phyloP scores from a whole-genome alignment of 2,888 invertebrate species.

The Heteromurus nitidus region DNA sequence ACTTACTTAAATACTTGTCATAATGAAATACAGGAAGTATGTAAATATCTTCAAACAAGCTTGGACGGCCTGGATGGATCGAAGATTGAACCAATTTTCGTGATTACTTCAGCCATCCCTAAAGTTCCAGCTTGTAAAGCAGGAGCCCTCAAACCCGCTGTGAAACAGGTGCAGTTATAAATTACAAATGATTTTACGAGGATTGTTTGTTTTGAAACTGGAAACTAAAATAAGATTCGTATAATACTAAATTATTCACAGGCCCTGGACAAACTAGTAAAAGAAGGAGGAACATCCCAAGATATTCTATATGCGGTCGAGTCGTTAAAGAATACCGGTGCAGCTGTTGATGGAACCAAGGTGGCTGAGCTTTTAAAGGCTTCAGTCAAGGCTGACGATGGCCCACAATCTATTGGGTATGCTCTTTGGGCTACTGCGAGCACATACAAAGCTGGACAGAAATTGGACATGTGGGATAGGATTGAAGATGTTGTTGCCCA shows the following conservation, averaged over 20 bases:
- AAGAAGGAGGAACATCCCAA: conserved; percentile 68
- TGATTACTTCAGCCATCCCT: conserved; percentile 61
- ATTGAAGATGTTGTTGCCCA: conserved; percentile 95
- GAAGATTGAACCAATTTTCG: conserved; percentile 68
- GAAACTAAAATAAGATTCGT: background rate
- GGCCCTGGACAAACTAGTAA: conserved; percentile 68
- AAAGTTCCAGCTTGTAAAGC: conserved; percentile 68
- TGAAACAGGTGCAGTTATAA: conserved; percentile 64
- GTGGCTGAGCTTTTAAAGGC: conserved; percentile 69
- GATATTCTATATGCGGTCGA: conserved; percentile 70
- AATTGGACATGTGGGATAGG: conserved; percentile 78
- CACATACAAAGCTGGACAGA: conserved; percentile 65
- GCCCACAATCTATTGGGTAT: conserved; percentile 70
- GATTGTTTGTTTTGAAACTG: background rate
- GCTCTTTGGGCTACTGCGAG: conserved; percentile 68
- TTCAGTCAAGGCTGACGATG: conserved; percentile 69
- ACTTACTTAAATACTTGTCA: background rate
- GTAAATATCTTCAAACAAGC: conserved; percentile 67
- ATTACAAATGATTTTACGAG: background rate
- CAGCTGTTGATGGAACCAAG: conserved; percentile 69
- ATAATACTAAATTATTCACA: conserved; percentile 24
- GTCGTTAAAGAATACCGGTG: conserved; percentile 58
- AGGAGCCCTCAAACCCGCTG: conserved; percentile 65
- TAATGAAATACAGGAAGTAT: conserved; percentile 65
- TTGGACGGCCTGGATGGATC: conserved; percentile 69